A percentile compares a stretch with the other conserved stretches of the same genome.
phyloP scores from a whole-genome alignment of 2,113 vertebrate genomes.

The Actinemys pallida region DNA sequence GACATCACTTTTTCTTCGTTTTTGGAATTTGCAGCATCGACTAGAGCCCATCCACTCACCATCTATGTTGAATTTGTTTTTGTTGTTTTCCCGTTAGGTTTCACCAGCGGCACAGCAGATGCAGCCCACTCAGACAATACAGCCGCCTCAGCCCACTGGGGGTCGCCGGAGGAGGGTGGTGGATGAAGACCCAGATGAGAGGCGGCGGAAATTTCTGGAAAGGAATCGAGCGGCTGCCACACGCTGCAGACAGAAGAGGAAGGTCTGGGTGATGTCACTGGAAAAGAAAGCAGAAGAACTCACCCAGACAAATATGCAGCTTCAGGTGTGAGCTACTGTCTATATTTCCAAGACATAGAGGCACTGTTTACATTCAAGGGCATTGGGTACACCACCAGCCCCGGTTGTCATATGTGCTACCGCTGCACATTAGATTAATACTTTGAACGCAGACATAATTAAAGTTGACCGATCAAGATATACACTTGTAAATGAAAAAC shows the following conservation, averaged over 20 bases:
- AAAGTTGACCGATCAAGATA: constrained; percentile 52
- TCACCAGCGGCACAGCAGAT: constrained; percentile 97
- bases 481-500: constrained; percentile 54
- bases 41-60: not conserved
- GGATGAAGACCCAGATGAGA: constrained; percentile 97
- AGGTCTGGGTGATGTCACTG: constrained; percentile 99
- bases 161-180: constrained; percentile 94
- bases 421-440: not conserved
- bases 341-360: constrained; percentile 65
- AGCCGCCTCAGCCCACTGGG: constrained; percentile 91
- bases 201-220: constrained; percentile 97
- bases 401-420: not conserved
- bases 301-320: constrained; percentile 99
- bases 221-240: constrained; percentile 97
- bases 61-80: not conserved
- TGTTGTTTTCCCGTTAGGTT: constrained; percentile 80
- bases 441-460: constrained; percentile 11
- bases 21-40: not conserved
- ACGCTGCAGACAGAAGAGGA: constrained; percentile 98
- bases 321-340: constrained; percentile 90
- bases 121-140: constrained; percentile 96
- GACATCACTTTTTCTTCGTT: not conserved
- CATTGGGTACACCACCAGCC: constrained; percentile 6
- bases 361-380: constrained; percentile 64
- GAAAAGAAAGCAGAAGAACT: constrained; percentile 99